Evolutionary conservation across 1,140 invertebrate species (phyloP).

Genomic region (Pectinophora gossypiella): DNA sequence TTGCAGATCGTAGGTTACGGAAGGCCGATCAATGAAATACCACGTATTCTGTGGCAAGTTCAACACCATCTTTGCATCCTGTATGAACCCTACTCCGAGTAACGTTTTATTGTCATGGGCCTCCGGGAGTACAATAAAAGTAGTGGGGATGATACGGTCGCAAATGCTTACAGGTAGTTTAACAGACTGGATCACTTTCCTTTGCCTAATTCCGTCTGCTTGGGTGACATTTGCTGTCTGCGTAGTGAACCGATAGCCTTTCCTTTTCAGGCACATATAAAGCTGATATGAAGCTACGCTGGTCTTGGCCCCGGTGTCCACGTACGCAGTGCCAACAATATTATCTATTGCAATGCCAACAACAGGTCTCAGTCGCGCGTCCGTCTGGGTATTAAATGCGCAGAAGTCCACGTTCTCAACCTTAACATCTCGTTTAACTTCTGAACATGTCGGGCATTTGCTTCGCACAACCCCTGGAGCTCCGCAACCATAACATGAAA

Average conservation of each 20-base stretch:
- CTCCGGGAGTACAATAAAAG: not conserved
- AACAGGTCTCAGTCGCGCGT: not conserved
- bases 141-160: not conserved
- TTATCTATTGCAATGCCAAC: not conserved
- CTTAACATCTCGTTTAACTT: not conserved
- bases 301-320: not conserved
- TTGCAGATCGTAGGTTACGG: no score
- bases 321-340: not conserved
- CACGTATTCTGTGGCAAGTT: not conserved
- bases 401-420: not conserved
- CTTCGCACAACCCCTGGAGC: constrained; percentile 11
- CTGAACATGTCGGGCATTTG: constrained; percentile 7
- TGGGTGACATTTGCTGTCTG: not conserved
- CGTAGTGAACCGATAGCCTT: not conserved
- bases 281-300: not conserved
- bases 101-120: not conserved
- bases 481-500: constrained; percentile 21
- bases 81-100: not conserved
- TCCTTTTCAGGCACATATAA: not conserved
- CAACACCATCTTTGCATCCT: not conserved
- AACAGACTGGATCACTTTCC: not conserved
- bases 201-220: not conserved
- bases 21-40: no score
- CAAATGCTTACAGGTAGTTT: not conserved
- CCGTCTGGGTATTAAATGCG: not conserved